Evolutionary conservation across 1,140 invertebrate genomes (phyloP), one percentile per base, ranked within the genome.

Genomic region (Hylaeus volcanicus): DNA sequence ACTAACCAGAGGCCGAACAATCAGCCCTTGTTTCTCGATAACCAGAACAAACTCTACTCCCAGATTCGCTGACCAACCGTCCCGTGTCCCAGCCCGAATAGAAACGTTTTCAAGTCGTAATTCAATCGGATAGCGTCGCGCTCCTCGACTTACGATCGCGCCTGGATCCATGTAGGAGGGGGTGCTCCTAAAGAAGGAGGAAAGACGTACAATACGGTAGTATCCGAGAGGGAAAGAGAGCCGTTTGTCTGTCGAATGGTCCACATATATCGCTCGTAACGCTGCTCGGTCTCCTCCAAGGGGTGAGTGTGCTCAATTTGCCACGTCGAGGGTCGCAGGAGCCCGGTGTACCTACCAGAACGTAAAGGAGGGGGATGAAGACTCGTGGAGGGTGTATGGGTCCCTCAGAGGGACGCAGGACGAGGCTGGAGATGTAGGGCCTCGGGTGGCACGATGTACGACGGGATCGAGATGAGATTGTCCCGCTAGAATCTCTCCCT

Each of bases 401-500:
- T 85, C 86, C 74, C 82, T 83, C 71, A 58, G 83, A 88, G 83
- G 76, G 77, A 86, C 75, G 80, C 82, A 81, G 89, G 84, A 90
- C 82, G 88, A 88, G 83, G 79, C 81, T 75, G 74, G 88, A 92
- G 92, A 93, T 93, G 90, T 93, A 93, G 88, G 89, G 90, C 90
- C 92, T 91, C 89, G 88, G 91, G 88, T 92, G 85, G 87, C 90
- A 92, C 90, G 91, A 93, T 93, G 89, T 93, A 93, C 92, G 92
- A 92, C 87, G 91, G 92, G 90, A 93, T 92, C 89, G 91, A 92
- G 92, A 93, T 93, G 93, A 93, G 92, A 93, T 93, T 93, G 92
- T 93, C 91, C 92, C 89, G 88, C 87, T 89, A 92, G 88, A 86
- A 81, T 56, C 63, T 48, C 55, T 73, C 68, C 70, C 58, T 66